Conservation (phyloP, 2,113 vertebrate species). For the Vulpes ferrilata region DNA sequence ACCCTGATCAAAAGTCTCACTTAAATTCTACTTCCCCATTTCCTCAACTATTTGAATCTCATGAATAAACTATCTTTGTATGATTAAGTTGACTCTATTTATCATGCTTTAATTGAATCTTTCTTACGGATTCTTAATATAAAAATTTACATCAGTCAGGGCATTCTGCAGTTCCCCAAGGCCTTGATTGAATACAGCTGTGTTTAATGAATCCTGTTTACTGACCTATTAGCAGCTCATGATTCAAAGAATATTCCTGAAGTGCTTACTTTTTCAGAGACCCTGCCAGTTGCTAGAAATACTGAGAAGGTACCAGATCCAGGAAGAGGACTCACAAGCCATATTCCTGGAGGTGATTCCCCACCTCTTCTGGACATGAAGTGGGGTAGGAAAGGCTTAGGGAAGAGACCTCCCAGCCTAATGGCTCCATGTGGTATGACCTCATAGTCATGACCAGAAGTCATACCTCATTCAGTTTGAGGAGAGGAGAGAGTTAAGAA, state of each 20-base stretch:
- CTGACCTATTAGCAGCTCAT: conserved; percentile 9
- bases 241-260: conserved; percentile 18
- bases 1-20: neutral
- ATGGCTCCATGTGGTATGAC: neutral
- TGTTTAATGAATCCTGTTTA: conserved; percentile 43
- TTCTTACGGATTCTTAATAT: neutral
- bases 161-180: neutral
- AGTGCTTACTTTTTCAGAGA: neutral
- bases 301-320: neutral
- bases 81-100: neutral
- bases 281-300: neutral
- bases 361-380: no score
- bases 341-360: neutral
- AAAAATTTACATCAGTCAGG: neutral
- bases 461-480: neutral
- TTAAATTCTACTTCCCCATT: neutral
- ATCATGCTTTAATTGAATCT: neutral
- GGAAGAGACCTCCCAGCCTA: neutral
- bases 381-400: neutral
- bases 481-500: neutral
- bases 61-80: neutral
- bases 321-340: neutral
- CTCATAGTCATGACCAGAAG: neutral
- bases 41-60: neutral
- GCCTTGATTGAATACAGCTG: neutral